phyloP scores from a whole-genome alignment of 2,888 invertebrate genomes.

The Philereme vetulata region DNA sequence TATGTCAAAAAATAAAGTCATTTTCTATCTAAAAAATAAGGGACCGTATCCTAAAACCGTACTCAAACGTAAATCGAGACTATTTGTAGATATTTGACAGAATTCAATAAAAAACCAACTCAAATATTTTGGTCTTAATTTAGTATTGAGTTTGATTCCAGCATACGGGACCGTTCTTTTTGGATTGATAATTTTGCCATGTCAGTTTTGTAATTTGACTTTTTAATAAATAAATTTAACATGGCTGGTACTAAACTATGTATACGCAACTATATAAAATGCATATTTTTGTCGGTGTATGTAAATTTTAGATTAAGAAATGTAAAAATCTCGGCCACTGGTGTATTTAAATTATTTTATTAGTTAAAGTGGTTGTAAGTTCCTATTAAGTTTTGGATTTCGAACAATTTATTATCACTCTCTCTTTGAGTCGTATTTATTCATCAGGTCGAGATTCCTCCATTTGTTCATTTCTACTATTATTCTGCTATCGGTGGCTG shows the following conservation, averaged over 20 bases:
- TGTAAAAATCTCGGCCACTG: constrained; percentile 58
- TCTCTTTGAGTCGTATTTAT: too few relatives aligned
- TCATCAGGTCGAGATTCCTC: too few relatives aligned
- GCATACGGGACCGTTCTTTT: neutral
- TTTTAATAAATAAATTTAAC: neutral
- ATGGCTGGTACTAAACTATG: constrained; percentile 27
- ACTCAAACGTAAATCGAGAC: too few relatives aligned
- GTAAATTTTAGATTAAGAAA: constrained; percentile 42
- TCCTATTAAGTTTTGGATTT: constrained; percentile 65
- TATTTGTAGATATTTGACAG: too few relatives aligned
- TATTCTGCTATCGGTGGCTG: too few relatives aligned
- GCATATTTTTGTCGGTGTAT: constrained; percentile 36
- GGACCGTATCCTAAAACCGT: too few relatives aligned
- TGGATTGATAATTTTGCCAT: neutral
- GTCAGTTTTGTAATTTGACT: constrained; percentile 1
- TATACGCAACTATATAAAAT: constrained; percentile 29
- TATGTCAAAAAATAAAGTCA: neutral
- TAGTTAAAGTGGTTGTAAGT: constrained; percentile 73
- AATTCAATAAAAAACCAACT: too few relatives aligned
- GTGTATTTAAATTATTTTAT: constrained; percentile 45
- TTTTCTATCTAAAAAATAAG: neutral
- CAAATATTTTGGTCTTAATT: too few relatives aligned
- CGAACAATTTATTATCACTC: constrained; percentile 27
- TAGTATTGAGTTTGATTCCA: too few relatives aligned
- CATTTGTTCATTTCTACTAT: too few relatives aligned